Percentiles rank a stretch among this genome's conserved stretches.
Evolutionary conservation across 64 coral and sea anemone genomes (phyloP).

Genomic region (Montipora sp.): DNA sequence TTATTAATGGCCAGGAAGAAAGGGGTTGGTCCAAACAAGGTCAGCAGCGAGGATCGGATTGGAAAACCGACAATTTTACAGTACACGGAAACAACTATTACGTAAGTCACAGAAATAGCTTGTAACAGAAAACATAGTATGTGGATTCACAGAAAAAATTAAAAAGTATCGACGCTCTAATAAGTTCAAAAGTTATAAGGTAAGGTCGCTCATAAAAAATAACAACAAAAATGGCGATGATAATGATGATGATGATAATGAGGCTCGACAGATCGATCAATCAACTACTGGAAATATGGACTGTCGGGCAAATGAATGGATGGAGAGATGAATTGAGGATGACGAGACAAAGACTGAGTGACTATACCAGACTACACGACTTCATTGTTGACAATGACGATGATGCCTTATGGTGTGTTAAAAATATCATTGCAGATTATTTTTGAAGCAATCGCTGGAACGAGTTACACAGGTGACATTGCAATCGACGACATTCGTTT

Average conservation of each 20-base stretch:
- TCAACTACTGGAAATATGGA: too few species aligned
- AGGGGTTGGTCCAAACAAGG: not conserved
- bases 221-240: not conserved
- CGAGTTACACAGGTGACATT: constrained; percentile 10
- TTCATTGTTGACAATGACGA: not conserved
- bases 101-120: not conserved
- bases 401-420: not conserved
- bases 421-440: not conserved
- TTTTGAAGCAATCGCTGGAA: not conserved
- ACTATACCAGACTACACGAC: too few species aligned
- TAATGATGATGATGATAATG: too few species aligned
- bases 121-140: not conserved
- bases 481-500: constrained; percentile 26
- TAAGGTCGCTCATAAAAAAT: not conserved
- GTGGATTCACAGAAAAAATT: not conserved
- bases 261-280: too few species aligned
- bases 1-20: not conserved
- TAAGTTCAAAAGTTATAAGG: not conserved
- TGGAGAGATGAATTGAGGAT: not conserved
- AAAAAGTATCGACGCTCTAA: not conserved
- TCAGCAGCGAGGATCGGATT: not conserved
- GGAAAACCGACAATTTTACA: constrained; percentile 17
- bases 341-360: not conserved
- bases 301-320: too few species aligned
- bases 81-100: constrained; percentile 32